Evolutionary conservation across 2,797 vertebrate genomes (phyloP).

Genomic region (Myotis vivesi): DNA sequence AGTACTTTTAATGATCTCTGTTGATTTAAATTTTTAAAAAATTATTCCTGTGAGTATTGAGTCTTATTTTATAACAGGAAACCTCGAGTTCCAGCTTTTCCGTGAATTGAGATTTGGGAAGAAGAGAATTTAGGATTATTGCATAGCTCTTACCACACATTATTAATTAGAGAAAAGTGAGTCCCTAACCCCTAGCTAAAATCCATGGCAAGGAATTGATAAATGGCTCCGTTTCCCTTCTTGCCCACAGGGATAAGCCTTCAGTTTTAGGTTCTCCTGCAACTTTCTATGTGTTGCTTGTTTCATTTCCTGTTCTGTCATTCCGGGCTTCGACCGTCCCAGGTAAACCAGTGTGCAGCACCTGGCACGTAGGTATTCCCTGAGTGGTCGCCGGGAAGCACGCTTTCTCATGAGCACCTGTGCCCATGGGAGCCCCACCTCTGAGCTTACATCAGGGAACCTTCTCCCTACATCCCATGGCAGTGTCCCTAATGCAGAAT

Average conservation of each 20-base stretch:
- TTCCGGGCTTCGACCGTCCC: too few species aligned
- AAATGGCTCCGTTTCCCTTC: neutral
- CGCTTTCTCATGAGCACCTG: accelerated
- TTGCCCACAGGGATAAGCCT: neutral
- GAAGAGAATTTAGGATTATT: neutral
- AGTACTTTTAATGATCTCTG: neutral
- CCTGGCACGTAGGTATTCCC: neutral
- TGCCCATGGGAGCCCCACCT: accelerated
- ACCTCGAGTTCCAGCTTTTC: neutral
- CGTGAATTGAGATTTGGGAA: accelerated
- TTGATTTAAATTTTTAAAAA: neutral
- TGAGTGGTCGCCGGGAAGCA: neutral
- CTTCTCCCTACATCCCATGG: neutral
- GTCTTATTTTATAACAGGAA: neutral
- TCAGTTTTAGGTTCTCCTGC: neutral
- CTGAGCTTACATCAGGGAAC: accelerated
- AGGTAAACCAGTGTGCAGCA: accelerated
- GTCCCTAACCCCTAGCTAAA: neutral
- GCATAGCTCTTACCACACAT: accelerated
- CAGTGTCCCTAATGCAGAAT: neutral
- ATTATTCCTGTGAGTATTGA: neutral
- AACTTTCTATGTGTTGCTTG: neutral
- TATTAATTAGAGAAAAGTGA: neutral
- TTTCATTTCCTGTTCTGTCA: accelerated
- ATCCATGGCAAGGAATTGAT: neutral